Base-by-base conservation (phyloP, 1,140 invertebrate genomes). In the Plectrocnemia conspersa region DNA sequence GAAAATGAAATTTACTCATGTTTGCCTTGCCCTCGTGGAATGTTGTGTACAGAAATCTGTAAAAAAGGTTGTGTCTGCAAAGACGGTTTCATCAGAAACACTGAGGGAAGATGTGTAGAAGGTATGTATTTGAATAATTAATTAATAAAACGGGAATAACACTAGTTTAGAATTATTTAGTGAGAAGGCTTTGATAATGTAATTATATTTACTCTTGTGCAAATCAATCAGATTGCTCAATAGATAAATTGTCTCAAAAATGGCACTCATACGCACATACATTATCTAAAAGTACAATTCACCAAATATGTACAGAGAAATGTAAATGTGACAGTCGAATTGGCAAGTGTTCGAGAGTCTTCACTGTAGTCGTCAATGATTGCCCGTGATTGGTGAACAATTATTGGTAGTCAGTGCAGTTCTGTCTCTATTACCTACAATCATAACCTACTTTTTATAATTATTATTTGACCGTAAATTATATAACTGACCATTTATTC, bases 71-170 rank as follows among this genome's bases (percentile, higher is more conserved):
- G 49, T 18, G 29, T 27, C 23, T 52, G 49, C 18, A 42, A 29
- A 52, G 35, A 42, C 7, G 49, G 49, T 5, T 52, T 19, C 22
- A 21, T 52, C 2, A 52, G 49, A 29, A 22, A 50, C 33, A 42
- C 27, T 29, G 38, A 50, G 2, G 22, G 24, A 19, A 41, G 22
- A 19, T 52, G 49, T 16, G 32, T 52, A 25, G 16, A 22, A 2
- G 29, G 11, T 10, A n/a, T 27, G 3, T 5, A 27, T 10, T 52
- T 36, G 13, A 36, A 38, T 52, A 38, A 52, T 36, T 24, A 22
- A 35, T 6, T 35, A 47, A 16, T 48, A n/a, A n/a, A 23, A 22
- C 16, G 4, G 11, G 5, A 36, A 6, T 13, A 36, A 36, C 13
- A 36, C 5, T 36, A 36, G 13, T 13, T 13, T 18, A 19, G 7